Conservation (phyloP, 2,888 invertebrate species). For the Tiliacea citrago region DNA sequence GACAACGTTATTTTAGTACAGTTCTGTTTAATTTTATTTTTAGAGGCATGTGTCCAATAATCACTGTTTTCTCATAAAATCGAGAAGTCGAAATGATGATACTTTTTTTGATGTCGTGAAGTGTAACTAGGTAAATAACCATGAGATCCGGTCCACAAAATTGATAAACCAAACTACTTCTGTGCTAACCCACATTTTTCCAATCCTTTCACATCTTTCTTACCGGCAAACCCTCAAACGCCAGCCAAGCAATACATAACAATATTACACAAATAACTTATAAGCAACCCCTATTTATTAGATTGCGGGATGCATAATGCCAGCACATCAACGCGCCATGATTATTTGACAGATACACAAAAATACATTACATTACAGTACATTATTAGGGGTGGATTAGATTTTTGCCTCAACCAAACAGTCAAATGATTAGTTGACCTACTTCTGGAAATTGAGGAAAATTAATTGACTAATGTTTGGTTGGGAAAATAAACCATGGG, state of each 20-base stretch:
- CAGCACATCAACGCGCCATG: slow-evolving; percentile 42
- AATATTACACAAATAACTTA: slow-evolving; percentile 50
- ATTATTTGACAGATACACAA: slow-evolving; percentile 58
- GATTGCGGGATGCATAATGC: slow-evolving; percentile 57
- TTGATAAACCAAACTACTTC: neutral
- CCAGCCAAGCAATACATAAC: slow-evolving; percentile 49
- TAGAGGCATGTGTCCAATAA: no score
- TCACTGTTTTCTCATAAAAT: neutral
- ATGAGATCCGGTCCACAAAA: slow-evolving; percentile 11
- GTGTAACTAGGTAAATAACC: neutral
- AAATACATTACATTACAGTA: no score
- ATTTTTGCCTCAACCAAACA: slow-evolving; percentile 48
- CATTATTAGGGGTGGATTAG: slow-evolving; percentile 46
- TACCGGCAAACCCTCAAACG: slow-evolving; percentile 1
- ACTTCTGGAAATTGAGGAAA: slow-evolving; percentile 63
- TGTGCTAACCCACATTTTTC: neutral
- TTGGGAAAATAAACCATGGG: slow-evolving; percentile 11
- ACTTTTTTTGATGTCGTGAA: neutral
- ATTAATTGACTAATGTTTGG: slow-evolving; percentile 41
- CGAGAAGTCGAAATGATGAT: neutral
- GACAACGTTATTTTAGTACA: neutral
- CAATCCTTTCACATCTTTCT: slow-evolving; percentile 29
- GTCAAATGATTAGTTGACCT: slow-evolving; percentile 65
- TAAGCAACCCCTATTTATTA: slow-evolving; percentile 46
- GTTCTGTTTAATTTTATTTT: no score